Evolutionary conservation across 2,113 vertebrate genomes (phyloP).

Genomic region (Morone chrysops): DNA sequence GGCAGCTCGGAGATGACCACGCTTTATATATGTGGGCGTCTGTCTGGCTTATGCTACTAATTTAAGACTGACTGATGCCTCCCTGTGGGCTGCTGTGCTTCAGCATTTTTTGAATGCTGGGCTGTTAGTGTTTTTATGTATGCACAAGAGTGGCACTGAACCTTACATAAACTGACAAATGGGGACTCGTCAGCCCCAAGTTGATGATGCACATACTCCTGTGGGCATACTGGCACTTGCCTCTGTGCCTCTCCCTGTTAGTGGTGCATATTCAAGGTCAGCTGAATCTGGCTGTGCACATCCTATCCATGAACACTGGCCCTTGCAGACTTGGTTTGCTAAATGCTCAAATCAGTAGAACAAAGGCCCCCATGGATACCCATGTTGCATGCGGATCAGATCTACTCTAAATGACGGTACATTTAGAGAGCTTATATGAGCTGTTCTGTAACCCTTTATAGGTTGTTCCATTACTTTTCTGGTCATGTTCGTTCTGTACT

Average conservation of each 20-base stretch:
- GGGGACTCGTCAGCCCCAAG: background rate
- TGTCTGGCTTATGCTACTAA: constrained; percentile 6
- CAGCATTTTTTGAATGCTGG: background rate
- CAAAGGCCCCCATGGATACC: background rate
- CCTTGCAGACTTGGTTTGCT: background rate
- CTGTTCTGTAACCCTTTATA: background rate
- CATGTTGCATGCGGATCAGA: background rate
- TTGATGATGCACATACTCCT: constrained; percentile 38
- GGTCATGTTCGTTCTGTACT: background rate
- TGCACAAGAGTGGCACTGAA: constrained; percentile 18
- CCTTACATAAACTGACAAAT: constrained; percentile 50
- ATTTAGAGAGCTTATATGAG: background rate
- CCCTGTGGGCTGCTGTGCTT: background rate
- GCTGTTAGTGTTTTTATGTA: constrained; percentile 11
- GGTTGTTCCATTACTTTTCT: background rate
- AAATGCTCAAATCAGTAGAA: background rate
- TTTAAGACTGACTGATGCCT: constrained; percentile 8
- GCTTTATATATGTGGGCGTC: background rate
- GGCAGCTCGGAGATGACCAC: background rate
- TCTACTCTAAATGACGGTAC: background rate
- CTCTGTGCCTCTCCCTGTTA: constrained; percentile 8
- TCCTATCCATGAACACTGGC: background rate
- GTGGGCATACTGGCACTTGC: background rate
- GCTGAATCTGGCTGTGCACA: background rate
- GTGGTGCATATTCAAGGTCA: constrained; percentile 51